Percentiles rank a stretch among this genome's conserved stretches.
Conservation (phyloP, 35 echinoderm and acorn worm genomes). For the Strongylocentrotus purpuratus region DNA sequence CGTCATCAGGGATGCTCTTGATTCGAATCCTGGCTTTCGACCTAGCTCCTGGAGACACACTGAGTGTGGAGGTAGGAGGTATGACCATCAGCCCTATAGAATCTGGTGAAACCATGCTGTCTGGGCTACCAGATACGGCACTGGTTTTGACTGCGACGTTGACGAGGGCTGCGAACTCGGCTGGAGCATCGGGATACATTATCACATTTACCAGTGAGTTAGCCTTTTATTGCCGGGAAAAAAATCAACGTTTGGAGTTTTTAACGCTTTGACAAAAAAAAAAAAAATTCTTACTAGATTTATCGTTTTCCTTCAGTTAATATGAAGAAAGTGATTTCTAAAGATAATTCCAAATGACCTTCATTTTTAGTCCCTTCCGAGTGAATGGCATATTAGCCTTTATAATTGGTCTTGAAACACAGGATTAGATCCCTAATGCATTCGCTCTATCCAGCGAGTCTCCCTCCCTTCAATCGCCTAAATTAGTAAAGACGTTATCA, state of each 20-base stretch:
- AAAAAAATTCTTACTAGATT: no score
- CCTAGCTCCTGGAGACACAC: not conserved
- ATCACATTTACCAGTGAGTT: not conserved
- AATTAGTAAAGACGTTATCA: no score
- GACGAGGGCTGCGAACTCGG: slow-evolving; percentile 25
- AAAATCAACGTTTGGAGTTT: not conserved
- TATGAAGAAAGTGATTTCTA: no score
- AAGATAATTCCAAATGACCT: no score
- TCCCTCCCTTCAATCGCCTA: no score
- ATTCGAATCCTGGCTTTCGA: not conserved
- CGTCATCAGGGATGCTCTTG: not conserved
- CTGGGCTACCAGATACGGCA: not conserved
- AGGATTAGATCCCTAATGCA: no score
- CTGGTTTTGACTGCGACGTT: not conserved
- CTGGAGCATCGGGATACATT: slow-evolving; percentile 11
- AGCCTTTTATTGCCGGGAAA: not conserved
- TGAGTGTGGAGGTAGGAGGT: not conserved
- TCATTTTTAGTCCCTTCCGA: no score
- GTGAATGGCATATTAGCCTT: no score
- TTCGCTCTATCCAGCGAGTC: no score
- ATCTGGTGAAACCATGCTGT: not conserved
- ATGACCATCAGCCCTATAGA: not conserved
- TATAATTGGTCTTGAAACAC: no score
- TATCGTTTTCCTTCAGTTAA: no score
- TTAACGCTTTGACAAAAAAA: no score